These are phyloP conservation scores for Rugalucina vietnamica DNA, from an alignment of 2,888 invertebrate species.

Conservation along the genomic window DNA sequence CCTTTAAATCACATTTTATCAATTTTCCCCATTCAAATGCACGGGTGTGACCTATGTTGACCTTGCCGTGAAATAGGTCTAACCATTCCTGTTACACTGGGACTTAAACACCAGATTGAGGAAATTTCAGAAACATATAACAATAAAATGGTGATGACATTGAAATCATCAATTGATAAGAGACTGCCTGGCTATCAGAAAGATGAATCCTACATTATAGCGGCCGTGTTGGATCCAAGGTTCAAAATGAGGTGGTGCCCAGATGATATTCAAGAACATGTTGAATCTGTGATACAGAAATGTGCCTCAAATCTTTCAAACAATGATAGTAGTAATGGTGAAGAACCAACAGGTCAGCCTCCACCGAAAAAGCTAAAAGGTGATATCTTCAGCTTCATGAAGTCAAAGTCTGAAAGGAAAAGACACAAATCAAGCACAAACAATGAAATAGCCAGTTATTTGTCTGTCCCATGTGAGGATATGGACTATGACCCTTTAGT, in stretches of 20 bases:
- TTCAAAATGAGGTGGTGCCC: slow-evolving; percentile 31
- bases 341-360: background rate
- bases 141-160: slow-evolving; percentile 30
- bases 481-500: slow-evolving; percentile 13
- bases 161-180: slow-evolving; percentile 7
- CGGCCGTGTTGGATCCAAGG: slow-evolving; percentile 26
- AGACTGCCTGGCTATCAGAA: slow-evolving; percentile 23
- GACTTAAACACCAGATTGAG: background rate
- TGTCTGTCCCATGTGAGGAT: background rate
- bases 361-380: background rate
- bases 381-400: slow-evolving; percentile 39
- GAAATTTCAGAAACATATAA: slow-evolving; percentile 7
- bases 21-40: too few species aligned
- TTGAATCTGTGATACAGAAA: background rate
- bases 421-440: background rate
- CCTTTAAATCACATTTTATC: too few species aligned
- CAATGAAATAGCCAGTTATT: background rate
- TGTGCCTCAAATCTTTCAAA: background rate
- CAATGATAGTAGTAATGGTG: background rate
- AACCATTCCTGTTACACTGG: slow-evolving; percentile 20
- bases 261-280: background rate
- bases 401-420: background rate
- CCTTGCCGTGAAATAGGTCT: too few species aligned
- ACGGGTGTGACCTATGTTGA: too few species aligned
- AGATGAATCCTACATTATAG: slow-evolving; percentile 12